Percentiles rank a stretch among this genome's conserved stretches.
Conservation (phyloP, 2,797 vertebrate genomes). For the Balearica regulorum region DNA sequence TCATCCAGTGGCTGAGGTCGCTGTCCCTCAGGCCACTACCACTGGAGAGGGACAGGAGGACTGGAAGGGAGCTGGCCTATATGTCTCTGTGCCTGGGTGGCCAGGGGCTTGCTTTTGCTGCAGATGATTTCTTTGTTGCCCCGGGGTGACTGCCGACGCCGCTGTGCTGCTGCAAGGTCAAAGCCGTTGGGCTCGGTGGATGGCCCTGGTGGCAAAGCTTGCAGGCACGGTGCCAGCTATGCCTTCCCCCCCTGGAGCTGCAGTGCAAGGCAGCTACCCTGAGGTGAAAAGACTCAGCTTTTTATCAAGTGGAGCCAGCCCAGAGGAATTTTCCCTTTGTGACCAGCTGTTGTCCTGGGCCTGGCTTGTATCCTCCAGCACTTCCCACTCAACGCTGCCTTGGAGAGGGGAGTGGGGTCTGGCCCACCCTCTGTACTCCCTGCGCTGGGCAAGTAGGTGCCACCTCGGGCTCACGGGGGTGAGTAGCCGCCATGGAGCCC, state of each 20-base stretch:
- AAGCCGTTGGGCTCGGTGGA: fast-evolving
- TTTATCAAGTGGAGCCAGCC: not conserved
- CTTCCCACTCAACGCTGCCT: not conserved
- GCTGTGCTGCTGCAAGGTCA: not conserved
- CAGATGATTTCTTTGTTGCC: not conserved
- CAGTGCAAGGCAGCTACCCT: not conserved
- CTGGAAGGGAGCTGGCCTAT: not conserved
- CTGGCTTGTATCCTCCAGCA: not conserved
- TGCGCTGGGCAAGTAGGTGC: not conserved
- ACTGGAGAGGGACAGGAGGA: not conserved
- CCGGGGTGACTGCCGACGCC: not conserved
- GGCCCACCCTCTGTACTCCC: not conserved
- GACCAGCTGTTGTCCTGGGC: conserved; percentile 41
- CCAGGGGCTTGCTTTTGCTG: not conserved
- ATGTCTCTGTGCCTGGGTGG: not conserved
- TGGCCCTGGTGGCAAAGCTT: not conserved
- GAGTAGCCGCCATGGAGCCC: not conserved
- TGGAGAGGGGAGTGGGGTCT: not conserved
- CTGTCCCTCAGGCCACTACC: fast-evolving
- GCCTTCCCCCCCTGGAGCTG: not conserved
- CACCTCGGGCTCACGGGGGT: not conserved
- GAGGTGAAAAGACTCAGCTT: not conserved
- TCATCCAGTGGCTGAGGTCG: not conserved
- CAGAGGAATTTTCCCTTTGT: conserved; percentile 23
- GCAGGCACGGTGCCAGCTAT: fast-evolving